Percentiles rank a stretch among this genome's conserved stretches.
Conservation (phyloP, 2,113 vertebrate species). For the Oncorhynchus clarkii region DNA sequence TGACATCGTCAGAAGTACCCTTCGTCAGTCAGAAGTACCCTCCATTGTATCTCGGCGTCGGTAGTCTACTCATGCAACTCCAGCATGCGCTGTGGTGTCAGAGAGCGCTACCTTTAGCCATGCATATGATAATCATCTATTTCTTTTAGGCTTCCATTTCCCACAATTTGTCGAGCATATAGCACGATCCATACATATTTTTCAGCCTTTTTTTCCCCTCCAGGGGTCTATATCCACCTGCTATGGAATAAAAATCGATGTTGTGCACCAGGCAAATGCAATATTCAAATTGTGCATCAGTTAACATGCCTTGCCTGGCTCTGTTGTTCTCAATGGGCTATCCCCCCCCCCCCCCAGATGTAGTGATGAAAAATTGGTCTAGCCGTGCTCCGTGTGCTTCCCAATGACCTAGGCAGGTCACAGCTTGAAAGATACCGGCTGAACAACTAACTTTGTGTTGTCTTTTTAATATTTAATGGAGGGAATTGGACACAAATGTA, state of each 20-base stretch:
- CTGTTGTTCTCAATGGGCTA: slow-evolving; percentile 8
- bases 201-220: not conserved
- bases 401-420: slow-evolving; percentile 24
- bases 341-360: not conserved
- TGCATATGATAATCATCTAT: not conserved
- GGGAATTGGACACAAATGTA: slow-evolving; percentile 15
- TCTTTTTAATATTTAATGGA: slow-evolving; percentile 40
- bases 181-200: not conserved
- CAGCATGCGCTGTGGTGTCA: too few relatives aligned
- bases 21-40: too few relatives aligned
- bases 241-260: not conserved
- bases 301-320: slow-evolving; percentile 17
- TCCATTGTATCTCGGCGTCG: too few relatives aligned
- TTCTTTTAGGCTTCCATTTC: not conserved
- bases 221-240: not conserved
- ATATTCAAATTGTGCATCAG: slow-evolving; percentile 34
- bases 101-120: too few relatives aligned
- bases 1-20: too few relatives aligned
- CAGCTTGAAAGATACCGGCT: not conserved
- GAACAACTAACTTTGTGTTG: slow-evolving; percentile 27
- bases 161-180: too few relatives aligned
- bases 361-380: slow-evolving; percentile 12
- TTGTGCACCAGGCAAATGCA: slow-evolving; percentile 12
- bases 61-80: too few relatives aligned
- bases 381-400: slow-evolving; percentile 11